These are phyloP conservation scores for Proisotoma minuta DNA, from an alignment of 2,888 invertebrate genomes.

Conservation along the genomic window DNA sequence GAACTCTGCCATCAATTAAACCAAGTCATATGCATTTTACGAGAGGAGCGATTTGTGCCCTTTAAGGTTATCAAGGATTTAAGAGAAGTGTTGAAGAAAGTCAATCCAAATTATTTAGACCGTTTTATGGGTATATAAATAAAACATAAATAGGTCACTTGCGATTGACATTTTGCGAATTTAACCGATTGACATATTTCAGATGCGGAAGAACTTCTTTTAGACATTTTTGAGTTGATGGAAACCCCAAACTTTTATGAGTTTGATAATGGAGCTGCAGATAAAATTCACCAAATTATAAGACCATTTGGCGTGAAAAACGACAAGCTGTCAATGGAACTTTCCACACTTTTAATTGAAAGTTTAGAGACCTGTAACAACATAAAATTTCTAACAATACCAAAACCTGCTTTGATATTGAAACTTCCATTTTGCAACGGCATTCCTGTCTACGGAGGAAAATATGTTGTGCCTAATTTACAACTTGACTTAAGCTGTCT, in stretches of 20 bases:
- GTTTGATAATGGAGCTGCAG: not conserved
- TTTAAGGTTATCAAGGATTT: not conserved
- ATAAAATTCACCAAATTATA: conserved; percentile 1
- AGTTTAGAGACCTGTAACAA: not conserved
- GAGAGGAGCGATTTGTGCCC: not conserved
- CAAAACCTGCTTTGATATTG: not conserved
- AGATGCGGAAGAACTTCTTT: conserved; percentile 6
- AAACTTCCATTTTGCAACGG: conserved; percentile 7
- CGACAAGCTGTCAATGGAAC: not conserved
- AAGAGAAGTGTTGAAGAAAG: not conserved
- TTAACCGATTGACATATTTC: not conserved
- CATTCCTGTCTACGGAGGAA: not conserved
- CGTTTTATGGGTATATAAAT: not conserved
- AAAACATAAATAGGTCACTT: not conserved
- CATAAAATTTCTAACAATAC: not conserved
- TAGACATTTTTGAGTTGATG: not conserved
- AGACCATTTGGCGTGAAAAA: not conserved
- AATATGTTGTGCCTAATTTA: not conserved
- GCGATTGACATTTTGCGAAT: not conserved
- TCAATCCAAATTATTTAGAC: not conserved
- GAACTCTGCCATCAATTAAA: not conserved
- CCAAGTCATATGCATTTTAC: not conserved
- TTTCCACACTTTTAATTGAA: not conserved
- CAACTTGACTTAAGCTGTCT: not conserved
- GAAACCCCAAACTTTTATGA: not conserved